Evolutionary conservation across 2,888 invertebrate genomes (phyloP).

Genomic region (Platycnemis pennipes): DNA sequence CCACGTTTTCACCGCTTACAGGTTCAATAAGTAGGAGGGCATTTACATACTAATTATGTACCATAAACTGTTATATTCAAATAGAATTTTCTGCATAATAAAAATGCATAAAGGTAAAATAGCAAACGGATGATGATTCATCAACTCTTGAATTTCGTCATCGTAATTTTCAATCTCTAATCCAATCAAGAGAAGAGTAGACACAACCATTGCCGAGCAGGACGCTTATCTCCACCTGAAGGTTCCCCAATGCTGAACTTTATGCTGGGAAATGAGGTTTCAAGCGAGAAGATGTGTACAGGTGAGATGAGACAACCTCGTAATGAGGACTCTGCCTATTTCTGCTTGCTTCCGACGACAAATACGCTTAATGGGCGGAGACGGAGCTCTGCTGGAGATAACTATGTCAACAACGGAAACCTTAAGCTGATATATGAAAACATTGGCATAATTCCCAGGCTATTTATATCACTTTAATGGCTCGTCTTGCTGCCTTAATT

Average conservation of each 20-base stretch:
- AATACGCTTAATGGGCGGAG: neutral
- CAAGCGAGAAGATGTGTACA: neutral
- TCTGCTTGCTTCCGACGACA: neutral
- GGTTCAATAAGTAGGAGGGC: no score
- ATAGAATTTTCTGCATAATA: no score
- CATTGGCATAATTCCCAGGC: slow-evolving; percentile 38
- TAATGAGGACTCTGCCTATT: neutral
- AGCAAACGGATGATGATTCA: no score
- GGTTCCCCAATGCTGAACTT: neutral
- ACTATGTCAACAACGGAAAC: slow-evolving; percentile 30
- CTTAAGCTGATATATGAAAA: slow-evolving; percentile 12
- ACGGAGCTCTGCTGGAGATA: neutral
- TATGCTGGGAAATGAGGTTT: neutral
- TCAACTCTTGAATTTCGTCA: no score
- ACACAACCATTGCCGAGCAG: no score
- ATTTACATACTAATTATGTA: no score
- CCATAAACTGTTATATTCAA: no score
- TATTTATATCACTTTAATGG: slow-evolving; percentile 3
- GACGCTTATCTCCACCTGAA: neutral
- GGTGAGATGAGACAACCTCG: neutral
- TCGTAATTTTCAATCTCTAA: no score
- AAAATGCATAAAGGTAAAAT: no score
- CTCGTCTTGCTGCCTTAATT: neutral
- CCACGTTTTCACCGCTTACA: no score
- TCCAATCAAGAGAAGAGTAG: no score